phyloP scores from a whole-genome alignment of 1,140 invertebrate species.

The Oryctes rhinoceros region DNA sequence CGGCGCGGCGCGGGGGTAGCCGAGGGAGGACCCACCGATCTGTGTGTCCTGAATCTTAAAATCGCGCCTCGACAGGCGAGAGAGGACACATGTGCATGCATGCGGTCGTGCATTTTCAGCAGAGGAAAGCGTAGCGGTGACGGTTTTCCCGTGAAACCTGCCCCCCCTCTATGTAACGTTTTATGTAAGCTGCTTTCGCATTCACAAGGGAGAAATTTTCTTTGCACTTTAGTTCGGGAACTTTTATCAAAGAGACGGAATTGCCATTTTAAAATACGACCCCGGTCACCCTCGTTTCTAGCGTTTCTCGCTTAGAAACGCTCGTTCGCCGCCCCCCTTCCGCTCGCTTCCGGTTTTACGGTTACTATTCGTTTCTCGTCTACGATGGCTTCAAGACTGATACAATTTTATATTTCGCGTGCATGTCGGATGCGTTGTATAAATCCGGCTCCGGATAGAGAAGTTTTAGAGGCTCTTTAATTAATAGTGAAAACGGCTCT shows the following conservation, averaged over 20 bases:
- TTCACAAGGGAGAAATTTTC: constrained; percentile 60
- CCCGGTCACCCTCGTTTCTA: not conserved
- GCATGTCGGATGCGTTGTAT: no score
- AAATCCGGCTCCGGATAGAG: no score
- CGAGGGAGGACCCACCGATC: not conserved
- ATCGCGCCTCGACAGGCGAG: constrained; percentile 37
- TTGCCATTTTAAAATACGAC: constrained; percentile 36
- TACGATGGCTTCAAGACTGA: no score
- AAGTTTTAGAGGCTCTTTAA: no score
- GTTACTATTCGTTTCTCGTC: no score
- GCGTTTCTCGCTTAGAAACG: not conserved
- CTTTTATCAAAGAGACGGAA: constrained; percentile 41
- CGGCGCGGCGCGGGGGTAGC: not conserved
- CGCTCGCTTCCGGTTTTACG: no score
- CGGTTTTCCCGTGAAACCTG: constrained; percentile 44
- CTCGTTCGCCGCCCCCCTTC: no score
- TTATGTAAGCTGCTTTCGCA: constrained; percentile 56
- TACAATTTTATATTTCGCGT: no score
- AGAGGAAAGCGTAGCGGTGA: constrained; percentile 38
- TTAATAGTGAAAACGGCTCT: no score
- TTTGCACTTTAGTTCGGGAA: constrained; percentile 51
- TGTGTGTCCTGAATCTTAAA: constrained; percentile 53
- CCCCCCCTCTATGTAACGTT: constrained; percentile 50
- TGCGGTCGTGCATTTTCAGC: constrained; percentile 57
- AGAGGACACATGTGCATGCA: constrained; percentile 55